Base-by-base conservation (phyloP, 2,113 vertebrate species). In the Scalopus aquaticus region DNA sequence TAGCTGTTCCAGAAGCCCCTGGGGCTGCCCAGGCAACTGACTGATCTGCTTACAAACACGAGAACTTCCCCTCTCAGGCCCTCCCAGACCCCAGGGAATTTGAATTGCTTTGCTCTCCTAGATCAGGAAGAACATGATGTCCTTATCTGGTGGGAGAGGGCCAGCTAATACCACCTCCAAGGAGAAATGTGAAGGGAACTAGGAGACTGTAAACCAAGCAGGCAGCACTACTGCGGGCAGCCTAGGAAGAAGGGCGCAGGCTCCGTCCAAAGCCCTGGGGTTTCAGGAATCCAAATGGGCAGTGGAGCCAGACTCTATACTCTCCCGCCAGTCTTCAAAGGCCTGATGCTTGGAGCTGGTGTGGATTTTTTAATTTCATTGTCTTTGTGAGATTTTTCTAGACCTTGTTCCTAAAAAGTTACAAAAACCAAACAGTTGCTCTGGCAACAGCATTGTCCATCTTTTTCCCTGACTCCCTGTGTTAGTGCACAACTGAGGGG, bases 41-140 rank as follows among this genome's bases (percentile, higher is more conserved):
- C 60, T 86, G 90, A 90, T 89, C 49, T 95, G 82, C 90, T 93
- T 96, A 97, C 87, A 97, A 96, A 97, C 94, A 96, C 94, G 70
- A 96, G 74, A 95, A 97, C 93, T 97, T 97, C 97, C 94, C 93
- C 90, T 97, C 86, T 89, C 76, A 2, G 76, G 74, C 93, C 93
- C 96, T 97, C 96, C 96, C 95, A 97, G 77, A 94, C 96, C 80
- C 96, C 49, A 58, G 96, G 96, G 97, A 97, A 91, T 95, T 54
- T 9, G 32, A 91, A 88, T 83, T 97, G 94, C 89, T 97, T 97
- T 96, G 96, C 94, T 97, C 60, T 97, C 90, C 70, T 80, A 60
- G 65, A 88, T 94, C 97, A 91, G 96, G 84, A 97, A 97, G 86
- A 96, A 94, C 93, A 79, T 91, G 65, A 94, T 79, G 95, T 97